These are phyloP conservation scores for Chelidonichthys spinosus DNA, from an alignment of 2,797 vertebrate species.

Conservation along the genomic window DNA sequence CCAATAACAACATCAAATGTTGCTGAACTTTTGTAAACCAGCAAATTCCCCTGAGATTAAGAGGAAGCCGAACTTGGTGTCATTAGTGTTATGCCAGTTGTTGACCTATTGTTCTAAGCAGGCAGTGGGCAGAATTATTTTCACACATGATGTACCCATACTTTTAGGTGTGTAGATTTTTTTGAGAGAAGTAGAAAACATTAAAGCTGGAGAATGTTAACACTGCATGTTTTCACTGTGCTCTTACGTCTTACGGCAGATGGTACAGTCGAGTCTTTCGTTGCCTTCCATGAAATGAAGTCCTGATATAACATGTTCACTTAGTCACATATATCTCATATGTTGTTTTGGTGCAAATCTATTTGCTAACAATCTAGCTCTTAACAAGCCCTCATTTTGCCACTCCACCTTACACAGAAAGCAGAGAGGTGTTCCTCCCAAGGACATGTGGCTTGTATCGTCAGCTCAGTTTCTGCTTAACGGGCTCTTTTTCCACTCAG, in stretches of 20 bases:
- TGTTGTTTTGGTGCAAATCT: not conserved
- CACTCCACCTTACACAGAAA: not conserved
- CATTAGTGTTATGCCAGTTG: not conserved
- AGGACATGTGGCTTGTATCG: constrained; percentile 55
- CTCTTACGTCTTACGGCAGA: not conserved
- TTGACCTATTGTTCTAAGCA: not conserved
- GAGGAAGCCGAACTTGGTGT: not conserved
- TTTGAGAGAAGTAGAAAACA: not conserved
- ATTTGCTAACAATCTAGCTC: constrained; percentile 14
- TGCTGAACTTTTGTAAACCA: constrained; percentile 8
- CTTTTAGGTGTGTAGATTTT: not conserved
- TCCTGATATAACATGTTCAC: not conserved
- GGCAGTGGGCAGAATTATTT: not conserved
- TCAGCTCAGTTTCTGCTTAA: constrained; percentile 49
- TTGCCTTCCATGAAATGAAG: not conserved
- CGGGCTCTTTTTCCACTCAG: constrained; percentile 33
- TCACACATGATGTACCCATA: not conserved
- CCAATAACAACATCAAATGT: no score
- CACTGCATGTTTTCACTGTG: not conserved
- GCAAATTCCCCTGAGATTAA: constrained; percentile 15
- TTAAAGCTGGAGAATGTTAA: constrained; percentile 5
- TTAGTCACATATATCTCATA: not conserved
- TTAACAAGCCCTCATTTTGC: not conserved
- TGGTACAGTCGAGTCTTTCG: not conserved
- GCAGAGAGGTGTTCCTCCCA: constrained; percentile 30